A percentile compares a stretch with the other conserved stretches of the same genome.
Conservation (phyloP, 1,140 invertebrate species). For the Rhagoletis zephyria region DNA sequence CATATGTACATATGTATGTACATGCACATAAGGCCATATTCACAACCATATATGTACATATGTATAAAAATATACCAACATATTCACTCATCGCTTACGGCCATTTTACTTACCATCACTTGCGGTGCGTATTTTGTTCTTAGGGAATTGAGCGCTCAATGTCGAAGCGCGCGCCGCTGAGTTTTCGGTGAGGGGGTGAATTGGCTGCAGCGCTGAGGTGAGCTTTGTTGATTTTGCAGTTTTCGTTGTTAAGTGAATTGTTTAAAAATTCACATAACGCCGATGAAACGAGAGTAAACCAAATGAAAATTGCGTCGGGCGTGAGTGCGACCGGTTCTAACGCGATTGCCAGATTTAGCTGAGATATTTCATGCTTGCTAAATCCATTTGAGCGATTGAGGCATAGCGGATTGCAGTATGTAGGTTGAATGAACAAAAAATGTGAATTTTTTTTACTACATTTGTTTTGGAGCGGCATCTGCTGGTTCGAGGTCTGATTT, state of each 20-base stretch:
- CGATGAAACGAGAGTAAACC: not conserved
- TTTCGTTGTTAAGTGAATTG: conserved; percentile 51
- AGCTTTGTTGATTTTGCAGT: conserved; percentile 42
- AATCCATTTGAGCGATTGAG: conserved; percentile 17
- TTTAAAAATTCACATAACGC: conserved; percentile 52
- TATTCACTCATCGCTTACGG: conserved; percentile 6
- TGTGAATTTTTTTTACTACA: not conserved
- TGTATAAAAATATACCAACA: not conserved
- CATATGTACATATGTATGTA: not conserved
- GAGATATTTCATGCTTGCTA: conserved; percentile 29
- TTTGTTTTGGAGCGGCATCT: too few species aligned
- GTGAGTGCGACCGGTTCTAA: not conserved
- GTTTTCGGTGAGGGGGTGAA: not conserved
- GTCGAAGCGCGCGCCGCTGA: not conserved
- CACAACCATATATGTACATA: too few species aligned
- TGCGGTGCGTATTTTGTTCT: conserved; percentile 51
- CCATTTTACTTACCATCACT: conserved; percentile 47
- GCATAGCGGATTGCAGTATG: not conserved
- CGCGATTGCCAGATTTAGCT: conserved; percentile 5
- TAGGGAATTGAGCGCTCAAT: conserved; percentile 33
- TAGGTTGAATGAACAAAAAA: not conserved
- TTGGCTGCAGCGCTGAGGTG: not conserved
- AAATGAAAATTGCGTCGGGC: not conserved
- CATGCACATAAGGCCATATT: too few species aligned
- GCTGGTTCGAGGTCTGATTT: too few species aligned